Conservation (phyloP, 2,113 vertebrate genomes). For the Oreotrochilus melanogaster region DNA sequence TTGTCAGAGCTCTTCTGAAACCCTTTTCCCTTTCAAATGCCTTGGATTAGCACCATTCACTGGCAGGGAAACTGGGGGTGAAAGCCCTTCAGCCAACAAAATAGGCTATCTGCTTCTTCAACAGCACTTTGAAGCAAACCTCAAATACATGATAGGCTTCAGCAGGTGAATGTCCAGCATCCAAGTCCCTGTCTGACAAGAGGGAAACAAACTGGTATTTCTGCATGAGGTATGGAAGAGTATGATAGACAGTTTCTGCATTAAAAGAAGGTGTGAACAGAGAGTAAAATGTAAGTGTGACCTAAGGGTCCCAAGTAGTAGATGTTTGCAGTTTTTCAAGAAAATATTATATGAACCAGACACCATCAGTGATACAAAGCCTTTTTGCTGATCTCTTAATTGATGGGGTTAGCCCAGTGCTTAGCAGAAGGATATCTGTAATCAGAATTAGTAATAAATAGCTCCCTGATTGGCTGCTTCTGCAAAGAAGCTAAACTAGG, state of each 20-base stretch:
- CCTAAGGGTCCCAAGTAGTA: neutral
- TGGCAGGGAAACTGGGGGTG: neutral
- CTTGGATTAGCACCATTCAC: neutral
- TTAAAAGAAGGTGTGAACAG: neutral
- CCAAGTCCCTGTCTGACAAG: rapidly evolving
- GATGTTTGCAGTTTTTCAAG: neutral
- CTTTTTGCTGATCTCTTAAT: neutral
- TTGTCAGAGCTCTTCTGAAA: neutral
- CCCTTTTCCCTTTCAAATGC: neutral
- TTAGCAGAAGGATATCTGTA: neutral
- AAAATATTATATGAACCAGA: neutral
- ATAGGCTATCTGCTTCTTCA: neutral
- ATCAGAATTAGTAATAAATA: conserved; percentile 51
- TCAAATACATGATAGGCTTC: neutral
- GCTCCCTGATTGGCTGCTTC: neutral
- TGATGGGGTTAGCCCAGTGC: neutral
- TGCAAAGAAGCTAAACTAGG: conserved; percentile 32
- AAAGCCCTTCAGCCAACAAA: neutral
- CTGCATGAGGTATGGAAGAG: neutral
- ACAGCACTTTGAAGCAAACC: neutral
- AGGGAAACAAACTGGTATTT: neutral
- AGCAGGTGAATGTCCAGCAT: neutral
- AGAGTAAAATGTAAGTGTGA: neutral
- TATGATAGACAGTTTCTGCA: rapidly evolving
- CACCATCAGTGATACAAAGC: neutral